These are phyloP conservation scores for Romanogobio albipinnatus DNA, from an alignment of 2,113 vertebrate genomes.

Conservation along the genomic window DNA sequence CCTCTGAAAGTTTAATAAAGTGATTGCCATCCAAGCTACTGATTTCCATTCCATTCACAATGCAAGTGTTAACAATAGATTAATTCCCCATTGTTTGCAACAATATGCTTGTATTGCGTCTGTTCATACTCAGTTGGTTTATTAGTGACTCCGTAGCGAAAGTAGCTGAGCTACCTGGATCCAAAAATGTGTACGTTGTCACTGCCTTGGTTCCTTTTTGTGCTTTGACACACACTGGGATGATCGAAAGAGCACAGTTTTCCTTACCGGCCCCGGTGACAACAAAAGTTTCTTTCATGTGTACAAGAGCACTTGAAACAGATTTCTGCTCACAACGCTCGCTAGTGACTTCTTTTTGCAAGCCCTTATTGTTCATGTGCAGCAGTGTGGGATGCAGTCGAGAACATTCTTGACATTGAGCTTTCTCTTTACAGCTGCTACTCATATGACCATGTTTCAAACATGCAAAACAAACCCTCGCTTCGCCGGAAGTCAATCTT, in stretches of 20 bases:
- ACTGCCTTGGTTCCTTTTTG: too few species aligned
- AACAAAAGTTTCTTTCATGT: too few species aligned
- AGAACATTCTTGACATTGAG: slow-evolving; percentile 47
- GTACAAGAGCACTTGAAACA: too few species aligned
- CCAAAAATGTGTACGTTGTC: too few species aligned
- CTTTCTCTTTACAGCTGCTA: slow-evolving; percentile 45
- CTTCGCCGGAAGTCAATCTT: slow-evolving; percentile 39
- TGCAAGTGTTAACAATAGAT: neutral
- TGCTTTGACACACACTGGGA: too few species aligned
- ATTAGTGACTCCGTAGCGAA: too few species aligned
- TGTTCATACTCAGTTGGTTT: neutral
- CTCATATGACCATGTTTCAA: too few species aligned
- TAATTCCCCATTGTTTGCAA: neutral
- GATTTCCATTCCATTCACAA: neutral
- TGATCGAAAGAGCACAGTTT: too few species aligned
- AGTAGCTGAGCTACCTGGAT: too few species aligned
- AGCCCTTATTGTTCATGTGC: neutral
- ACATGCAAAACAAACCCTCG: slow-evolving; percentile 50
- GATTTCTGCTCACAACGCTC: too few species aligned
- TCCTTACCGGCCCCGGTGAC: too few species aligned
- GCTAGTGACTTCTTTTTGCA: too few species aligned
- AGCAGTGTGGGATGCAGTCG: neutral
- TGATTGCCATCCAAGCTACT: slow-evolving; percentile 19
- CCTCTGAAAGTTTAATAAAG: slow-evolving; percentile 50
- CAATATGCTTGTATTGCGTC: neutral